Conservation (phyloP, 2,113 vertebrate genomes). For the Tetraodon nigroviridis region DNA sequence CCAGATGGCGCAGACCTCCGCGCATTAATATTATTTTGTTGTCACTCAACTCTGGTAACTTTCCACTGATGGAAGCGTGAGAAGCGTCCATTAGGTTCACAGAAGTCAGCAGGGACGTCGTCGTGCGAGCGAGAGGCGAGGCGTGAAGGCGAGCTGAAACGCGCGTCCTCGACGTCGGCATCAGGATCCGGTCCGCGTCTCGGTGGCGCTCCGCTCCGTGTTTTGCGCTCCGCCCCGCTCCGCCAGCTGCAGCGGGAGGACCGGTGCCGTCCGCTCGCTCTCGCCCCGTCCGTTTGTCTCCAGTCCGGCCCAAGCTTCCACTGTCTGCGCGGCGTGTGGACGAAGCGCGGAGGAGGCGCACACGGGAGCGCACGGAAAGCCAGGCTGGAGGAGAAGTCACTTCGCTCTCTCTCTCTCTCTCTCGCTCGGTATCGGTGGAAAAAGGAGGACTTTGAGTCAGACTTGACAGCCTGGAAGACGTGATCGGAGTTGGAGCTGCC, state of each 20-base stretch:
- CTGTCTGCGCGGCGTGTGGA: conserved; percentile 64
- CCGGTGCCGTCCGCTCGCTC: conserved; percentile 57
- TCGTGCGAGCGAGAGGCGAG: not conserved
- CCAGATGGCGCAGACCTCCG: too few relatives aligned
- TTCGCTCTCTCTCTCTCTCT: not conserved
- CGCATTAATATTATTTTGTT: too few relatives aligned
- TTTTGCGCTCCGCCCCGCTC: conserved; percentile 45
- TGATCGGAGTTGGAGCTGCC: conserved; percentile 34
- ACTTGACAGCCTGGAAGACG: conserved; percentile 28
- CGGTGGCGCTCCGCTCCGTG: conserved; percentile 39
- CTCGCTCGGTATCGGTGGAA: conserved; percentile 3
- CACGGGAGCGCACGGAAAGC: conserved; percentile 24
- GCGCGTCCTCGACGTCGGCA: conserved; percentile 22
- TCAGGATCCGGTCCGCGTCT: conserved; percentile 25
- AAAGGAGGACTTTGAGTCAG: conserved; percentile 23
- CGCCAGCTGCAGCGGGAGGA: conserved; percentile 75
- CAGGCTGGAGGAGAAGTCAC: conserved; percentile 22
- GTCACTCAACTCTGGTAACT: too few relatives aligned
- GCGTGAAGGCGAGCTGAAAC: not conserved
- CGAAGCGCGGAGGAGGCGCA: conserved; percentile 35
- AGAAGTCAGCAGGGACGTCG: not conserved
- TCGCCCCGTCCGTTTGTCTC: conserved; percentile 51
- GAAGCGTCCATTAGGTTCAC: too few relatives aligned
- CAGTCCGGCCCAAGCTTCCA: conserved; percentile 58
- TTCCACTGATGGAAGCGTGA: too few relatives aligned